These are phyloP conservation scores for Pachyrhynchus sulphureomaculatus DNA, from an alignment of 1,140 invertebrate species.

Conservation along the genomic window DNA sequence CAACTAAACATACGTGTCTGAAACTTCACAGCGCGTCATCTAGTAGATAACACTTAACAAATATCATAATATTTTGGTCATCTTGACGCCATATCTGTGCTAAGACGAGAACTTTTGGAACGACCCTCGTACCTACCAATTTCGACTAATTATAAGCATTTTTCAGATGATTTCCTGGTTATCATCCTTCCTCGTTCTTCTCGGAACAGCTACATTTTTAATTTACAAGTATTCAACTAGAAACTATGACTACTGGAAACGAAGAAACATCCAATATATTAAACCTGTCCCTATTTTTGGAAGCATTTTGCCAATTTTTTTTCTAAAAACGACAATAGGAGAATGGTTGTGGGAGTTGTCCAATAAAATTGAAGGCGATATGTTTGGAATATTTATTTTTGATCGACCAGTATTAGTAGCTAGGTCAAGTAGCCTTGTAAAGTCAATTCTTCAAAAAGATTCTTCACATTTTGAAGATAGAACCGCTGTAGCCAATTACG, in stretches of 20 bases:
- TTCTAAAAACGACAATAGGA: slow-evolving; percentile 20
- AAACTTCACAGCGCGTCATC: no score
- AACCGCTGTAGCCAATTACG: slow-evolving; percentile 50
- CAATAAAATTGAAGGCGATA: slow-evolving; percentile 44
- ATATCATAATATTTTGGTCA: no score
- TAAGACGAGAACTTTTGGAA: no score
- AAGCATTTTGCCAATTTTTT: slow-evolving; percentile 34
- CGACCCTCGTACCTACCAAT: no score
- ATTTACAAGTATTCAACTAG: no score
- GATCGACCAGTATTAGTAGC: slow-evolving; percentile 44
- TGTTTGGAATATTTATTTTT: slow-evolving; percentile 51
- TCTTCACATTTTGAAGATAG: slow-evolving; percentile 56
- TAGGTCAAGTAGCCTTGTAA: slow-evolving; percentile 53
- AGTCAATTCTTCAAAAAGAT: slow-evolving; percentile 54
- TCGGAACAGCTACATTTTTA: slow-evolving; percentile 24
- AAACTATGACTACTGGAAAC: slow-evolving; percentile 45
- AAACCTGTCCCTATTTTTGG: slow-evolving; percentile 48
- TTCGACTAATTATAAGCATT: not conserved
- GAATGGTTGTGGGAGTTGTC: slow-evolving; percentile 32
- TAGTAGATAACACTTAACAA: no score
- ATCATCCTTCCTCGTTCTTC: not conserved
- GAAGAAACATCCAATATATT: slow-evolving; percentile 39
- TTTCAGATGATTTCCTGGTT: not conserved
- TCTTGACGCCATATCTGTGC: no score
- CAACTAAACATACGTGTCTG: no score